Percentiles rank a stretch among this genome's conserved stretches.
These are phyloP conservation scores for Caradrina clavipalpis DNA, from an alignment of 2,888 invertebrate species.

Conservation along the genomic window DNA sequence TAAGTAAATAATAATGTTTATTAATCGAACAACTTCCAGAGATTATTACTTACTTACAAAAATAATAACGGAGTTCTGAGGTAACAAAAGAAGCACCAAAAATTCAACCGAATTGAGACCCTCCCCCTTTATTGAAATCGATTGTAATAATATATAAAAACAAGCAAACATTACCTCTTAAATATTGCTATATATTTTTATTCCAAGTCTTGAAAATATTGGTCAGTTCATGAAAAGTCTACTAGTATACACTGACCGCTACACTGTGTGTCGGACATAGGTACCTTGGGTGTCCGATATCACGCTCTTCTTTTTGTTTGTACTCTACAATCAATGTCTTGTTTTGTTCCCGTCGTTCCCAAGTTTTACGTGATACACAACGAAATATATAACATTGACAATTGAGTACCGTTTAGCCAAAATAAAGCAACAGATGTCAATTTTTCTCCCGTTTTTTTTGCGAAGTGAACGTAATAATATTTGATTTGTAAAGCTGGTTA, in stretches of 20 bases:
- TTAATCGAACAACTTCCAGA: too few species aligned
- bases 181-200: too few species aligned
- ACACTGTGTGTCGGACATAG: conserved; percentile 26
- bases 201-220: background rate
- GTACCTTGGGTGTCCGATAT: conserved; percentile 41
- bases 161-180: too few species aligned
- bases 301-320: conserved; percentile 42
- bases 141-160: too few species aligned
- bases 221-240: conserved; percentile 20
- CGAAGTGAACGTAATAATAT: background rate
- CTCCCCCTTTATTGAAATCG: too few species aligned
- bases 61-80: too few species aligned
- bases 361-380: conserved; percentile 32
- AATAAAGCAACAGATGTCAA: too few species aligned
- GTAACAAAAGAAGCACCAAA: too few species aligned
- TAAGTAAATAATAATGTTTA: too few species aligned
- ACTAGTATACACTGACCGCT: conserved; percentile 13
- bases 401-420: background rate
- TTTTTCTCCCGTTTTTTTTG: too few species aligned
- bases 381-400: conserved; percentile 8
- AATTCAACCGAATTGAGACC: too few species aligned
- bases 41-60: too few species aligned
- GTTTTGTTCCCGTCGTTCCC: conserved; percentile 35
- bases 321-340: conserved; percentile 43
- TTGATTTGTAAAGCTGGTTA: background rate